These are phyloP conservation scores for Plagodis pulveraria DNA, from an alignment of 2,888 invertebrate genomes.

Conservation along the genomic window DNA sequence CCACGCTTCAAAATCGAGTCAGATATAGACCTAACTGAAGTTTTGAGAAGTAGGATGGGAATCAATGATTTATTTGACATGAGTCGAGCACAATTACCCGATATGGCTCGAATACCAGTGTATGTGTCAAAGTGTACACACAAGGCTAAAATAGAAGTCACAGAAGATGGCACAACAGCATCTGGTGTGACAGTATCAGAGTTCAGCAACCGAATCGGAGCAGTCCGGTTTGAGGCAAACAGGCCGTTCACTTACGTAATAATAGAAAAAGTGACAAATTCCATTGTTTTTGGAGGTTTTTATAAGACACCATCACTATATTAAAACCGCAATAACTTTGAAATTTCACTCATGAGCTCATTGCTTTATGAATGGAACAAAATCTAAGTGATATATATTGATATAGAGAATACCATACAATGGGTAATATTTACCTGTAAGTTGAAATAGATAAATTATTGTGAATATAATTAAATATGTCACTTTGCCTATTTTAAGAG, in stretches of 20 bases:
- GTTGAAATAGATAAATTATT: no score
- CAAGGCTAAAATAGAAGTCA: constrained; percentile 89
- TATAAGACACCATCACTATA: constrained; percentile 67
- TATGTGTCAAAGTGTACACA: constrained; percentile 87
- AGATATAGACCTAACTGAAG: constrained; percentile 80
- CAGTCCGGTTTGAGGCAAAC: constrained; percentile 86
- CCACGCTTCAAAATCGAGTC: constrained; percentile 87
- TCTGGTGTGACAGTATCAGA: constrained; percentile 83
- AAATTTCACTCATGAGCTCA: no score
- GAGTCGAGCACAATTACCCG: constrained; percentile 55
- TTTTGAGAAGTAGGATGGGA: constrained; percentile 68
- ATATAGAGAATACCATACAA: no score
- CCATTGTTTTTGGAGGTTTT: constrained; percentile 75
- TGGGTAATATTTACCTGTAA: no score
- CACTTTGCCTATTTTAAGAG: no score
- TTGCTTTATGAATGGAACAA: no score
- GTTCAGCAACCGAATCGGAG: constrained; percentile 80
- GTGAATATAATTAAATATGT: no score
- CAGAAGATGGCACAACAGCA: constrained; percentile 90
- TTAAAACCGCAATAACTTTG: constrained; percentile 34
- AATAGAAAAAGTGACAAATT: constrained; percentile 84
- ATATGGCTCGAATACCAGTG: constrained; percentile 78
- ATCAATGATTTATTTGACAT: constrained; percentile 86
- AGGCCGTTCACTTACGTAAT: constrained; percentile 88
- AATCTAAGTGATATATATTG: no score